Conservation (phyloP, 2,888 invertebrate genomes). For the Mechanitis mazaeus region DNA sequence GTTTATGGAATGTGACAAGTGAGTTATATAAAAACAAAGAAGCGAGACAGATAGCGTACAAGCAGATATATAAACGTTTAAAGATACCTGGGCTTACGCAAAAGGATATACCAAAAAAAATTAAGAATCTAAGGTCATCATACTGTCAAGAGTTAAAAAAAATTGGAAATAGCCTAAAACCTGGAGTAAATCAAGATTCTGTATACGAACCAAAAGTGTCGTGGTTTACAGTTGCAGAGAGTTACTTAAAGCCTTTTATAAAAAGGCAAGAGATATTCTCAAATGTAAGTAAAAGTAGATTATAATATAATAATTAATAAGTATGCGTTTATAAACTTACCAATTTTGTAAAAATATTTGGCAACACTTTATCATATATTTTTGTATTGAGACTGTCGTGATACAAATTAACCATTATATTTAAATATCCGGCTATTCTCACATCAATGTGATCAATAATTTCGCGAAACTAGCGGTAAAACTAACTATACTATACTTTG, state of each 20-base stretch:
- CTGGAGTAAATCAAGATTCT: neutral
- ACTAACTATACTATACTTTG: no score
- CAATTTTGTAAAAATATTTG: no score
- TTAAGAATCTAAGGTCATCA: conserved; percentile 33
- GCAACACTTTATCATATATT: no score
- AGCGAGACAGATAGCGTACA: conserved; percentile 22
- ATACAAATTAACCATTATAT: no score
- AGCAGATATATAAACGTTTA: conserved; percentile 28
- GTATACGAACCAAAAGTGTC: conserved; percentile 10
- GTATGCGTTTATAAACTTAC: no score
- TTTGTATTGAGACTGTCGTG: no score
- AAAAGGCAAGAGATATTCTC: conserved; percentile 1
- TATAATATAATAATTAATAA: no score
- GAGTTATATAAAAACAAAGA: conserved; percentile 20
- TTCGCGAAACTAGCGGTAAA: no score
- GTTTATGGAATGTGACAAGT: conserved; percentile 28
- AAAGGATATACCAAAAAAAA: conserved; percentile 32
- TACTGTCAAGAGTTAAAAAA: conserved; percentile 33
- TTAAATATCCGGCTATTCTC: no score
- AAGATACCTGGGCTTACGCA: conserved; percentile 27
- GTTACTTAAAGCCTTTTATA: conserved; percentile 5
- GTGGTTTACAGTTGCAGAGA: conserved; percentile 9
- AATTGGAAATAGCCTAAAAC: neutral
- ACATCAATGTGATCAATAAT: no score
- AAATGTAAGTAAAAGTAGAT: neutral